Percentiles rank a stretch among this genome's conserved stretches.
phyloP scores from a whole-genome alignment of 1,140 invertebrate genomes.

The Drosophila malerkotliana region DNA sequence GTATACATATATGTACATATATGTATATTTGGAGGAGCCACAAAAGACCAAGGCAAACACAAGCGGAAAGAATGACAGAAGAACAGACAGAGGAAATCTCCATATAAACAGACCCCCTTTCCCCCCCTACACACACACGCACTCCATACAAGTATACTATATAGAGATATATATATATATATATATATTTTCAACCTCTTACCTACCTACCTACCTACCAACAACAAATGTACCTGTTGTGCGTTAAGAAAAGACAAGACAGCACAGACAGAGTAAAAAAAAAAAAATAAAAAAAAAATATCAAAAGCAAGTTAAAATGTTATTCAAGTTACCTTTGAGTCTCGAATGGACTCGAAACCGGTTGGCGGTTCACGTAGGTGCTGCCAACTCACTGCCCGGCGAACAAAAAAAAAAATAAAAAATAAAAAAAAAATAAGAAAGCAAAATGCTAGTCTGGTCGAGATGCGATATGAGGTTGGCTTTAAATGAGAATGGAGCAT shows the following conservation, averaged over 20 bases:
- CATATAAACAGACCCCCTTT: constrained; percentile 50
- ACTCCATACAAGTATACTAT: constrained; percentile 25
- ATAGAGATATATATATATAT: constrained; percentile 15
- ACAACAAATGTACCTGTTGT: constrained; percentile 61
- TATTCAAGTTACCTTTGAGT: constrained; percentile 61
- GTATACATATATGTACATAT: background rate
- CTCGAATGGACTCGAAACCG: constrained; percentile 34
- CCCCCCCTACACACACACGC: constrained; percentile 22
- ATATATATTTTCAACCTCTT: constrained; percentile 14
- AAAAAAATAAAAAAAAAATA: constrained; percentile 21
- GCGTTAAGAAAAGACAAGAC: constrained; percentile 48
- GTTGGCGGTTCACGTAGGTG: constrained; percentile 57
- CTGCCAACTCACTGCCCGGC: constrained; percentile 51
- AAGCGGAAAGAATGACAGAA: constrained; percentile 51
- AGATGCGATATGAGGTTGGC: background rate
- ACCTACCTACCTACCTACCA: constrained; percentile 21
- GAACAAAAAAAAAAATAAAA: constrained; percentile 18
- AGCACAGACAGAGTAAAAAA: constrained; percentile 28
- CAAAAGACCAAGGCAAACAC: constrained; percentile 54
- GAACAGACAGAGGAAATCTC: constrained; percentile 54
- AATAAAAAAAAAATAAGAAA: constrained; percentile 18
- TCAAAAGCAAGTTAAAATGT: constrained; percentile 40
- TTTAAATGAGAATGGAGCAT: constrained; percentile 1
- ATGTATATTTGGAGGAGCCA: constrained; percentile 44
- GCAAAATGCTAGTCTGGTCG: constrained; percentile 28